A percentile compares a stretch with the other conserved stretches of the same genome.
phyloP scores from a whole-genome alignment of 2,797 vertebrate species.

The Lagocephalus sceleratus region DNA sequence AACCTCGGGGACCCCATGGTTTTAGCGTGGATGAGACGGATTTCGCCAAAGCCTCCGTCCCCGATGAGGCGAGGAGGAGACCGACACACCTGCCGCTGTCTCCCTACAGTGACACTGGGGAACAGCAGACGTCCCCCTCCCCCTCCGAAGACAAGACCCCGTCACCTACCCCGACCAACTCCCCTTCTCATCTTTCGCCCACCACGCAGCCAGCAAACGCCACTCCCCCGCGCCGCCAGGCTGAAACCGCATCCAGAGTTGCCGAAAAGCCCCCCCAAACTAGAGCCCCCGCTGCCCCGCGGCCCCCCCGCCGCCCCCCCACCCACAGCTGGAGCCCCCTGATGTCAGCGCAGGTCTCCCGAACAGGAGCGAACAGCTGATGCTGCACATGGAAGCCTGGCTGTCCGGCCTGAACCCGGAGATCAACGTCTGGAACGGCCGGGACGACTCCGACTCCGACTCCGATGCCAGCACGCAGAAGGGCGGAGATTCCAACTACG shows the following conservation, averaged over 20 bases:
- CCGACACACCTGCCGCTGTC: not conserved
- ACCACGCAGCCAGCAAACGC: not conserved
- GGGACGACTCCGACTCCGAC: conserved; percentile 47
- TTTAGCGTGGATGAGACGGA: conserved; percentile 56
- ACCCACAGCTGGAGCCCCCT: conserved; percentile 20
- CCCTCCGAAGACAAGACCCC: conserved; percentile 61
- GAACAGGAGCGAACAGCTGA: conserved; percentile 28
- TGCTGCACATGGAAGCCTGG: conserved; percentile 50
- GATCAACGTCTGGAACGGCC: conserved; percentile 46
- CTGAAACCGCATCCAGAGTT: conserved; percentile 1
- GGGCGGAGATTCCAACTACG: conserved; percentile 72
- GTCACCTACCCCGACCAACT: conserved; percentile 53
- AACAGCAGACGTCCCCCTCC: conserved; percentile 17
- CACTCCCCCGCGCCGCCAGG: not conserved
- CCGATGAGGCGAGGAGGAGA: conserved; percentile 15
- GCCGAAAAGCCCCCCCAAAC: not conserved
- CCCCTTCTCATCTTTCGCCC: conserved; percentile 23
- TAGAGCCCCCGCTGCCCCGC: not conserved
- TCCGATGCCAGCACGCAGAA: conserved; percentile 71
- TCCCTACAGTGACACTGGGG: conserved; percentile 9
- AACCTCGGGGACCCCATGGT: not conserved
- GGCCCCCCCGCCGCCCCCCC: not conserved
- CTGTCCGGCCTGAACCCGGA: conserved; percentile 59
- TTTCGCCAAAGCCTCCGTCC: conserved; percentile 38
- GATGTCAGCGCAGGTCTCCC: conserved; percentile 1